Percentiles rank a stretch among this genome's conserved stretches.
These are phyloP conservation scores for Amaurobius ferox DNA, from an alignment of 2,888 invertebrate species.

Conservation along the genomic window DNA sequence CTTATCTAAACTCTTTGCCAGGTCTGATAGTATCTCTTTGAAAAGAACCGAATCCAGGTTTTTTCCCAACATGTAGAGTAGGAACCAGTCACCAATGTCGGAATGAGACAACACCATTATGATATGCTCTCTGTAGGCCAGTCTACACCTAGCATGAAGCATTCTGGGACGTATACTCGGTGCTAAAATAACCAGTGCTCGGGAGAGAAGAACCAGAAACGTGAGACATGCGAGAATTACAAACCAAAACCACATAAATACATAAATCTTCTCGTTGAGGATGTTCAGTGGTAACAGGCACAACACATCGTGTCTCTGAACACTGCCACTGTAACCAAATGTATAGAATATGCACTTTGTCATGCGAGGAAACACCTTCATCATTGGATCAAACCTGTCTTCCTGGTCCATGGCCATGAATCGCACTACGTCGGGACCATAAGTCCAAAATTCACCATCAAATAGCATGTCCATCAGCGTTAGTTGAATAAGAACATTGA, in stretches of 20 bases:
- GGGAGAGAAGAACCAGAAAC: slow-evolving; percentile 59
- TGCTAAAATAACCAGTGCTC: slow-evolving; percentile 51
- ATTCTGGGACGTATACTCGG: slow-evolving; percentile 35
- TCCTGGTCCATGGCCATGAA: slow-evolving; percentile 30
- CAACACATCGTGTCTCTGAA: slow-evolving; percentile 71
- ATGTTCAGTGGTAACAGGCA: slow-evolving; percentile 73
- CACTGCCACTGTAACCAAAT: slow-evolving; percentile 70
- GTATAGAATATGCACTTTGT: slow-evolving; percentile 73
- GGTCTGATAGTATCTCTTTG: slow-evolving; percentile 84
- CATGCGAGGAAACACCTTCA: slow-evolving; percentile 73
- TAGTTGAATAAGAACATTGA: slow-evolving; percentile 70
- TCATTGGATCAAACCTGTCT: slow-evolving; percentile 68
- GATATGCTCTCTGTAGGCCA: slow-evolving; percentile 56
- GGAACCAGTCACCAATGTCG: slow-evolving; percentile 73
- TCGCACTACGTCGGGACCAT: slow-evolving; percentile 64
- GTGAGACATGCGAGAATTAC: slow-evolving; percentile 57
- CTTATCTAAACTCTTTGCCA: slow-evolving; percentile 81
- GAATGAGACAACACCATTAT: slow-evolving; percentile 47
- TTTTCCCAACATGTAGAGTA: slow-evolving; percentile 77
- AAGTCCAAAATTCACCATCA: slow-evolving; percentile 71
- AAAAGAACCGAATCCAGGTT: slow-evolving; percentile 93
- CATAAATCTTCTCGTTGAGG: slow-evolving; percentile 74
- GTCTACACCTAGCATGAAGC: slow-evolving; percentile 60
- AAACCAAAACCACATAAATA: slow-evolving; percentile 74
- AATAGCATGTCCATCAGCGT: slow-evolving; percentile 69